These are phyloP conservation scores for Dendrocopos noguchii DNA, from an alignment of 2,113 vertebrate species.

Conservation along the genomic window DNA sequence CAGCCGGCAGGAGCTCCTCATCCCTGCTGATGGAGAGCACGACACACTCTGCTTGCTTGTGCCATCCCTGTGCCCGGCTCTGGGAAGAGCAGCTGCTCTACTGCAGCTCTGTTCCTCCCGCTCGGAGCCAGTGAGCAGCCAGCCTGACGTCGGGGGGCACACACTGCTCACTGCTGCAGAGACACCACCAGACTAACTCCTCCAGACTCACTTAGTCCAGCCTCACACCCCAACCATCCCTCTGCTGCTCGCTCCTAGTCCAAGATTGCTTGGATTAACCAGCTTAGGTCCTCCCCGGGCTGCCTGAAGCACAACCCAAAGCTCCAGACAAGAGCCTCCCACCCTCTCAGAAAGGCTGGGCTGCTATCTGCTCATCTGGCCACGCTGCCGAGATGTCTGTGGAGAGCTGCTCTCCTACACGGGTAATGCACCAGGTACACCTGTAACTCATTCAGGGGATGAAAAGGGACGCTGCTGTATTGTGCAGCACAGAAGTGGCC, in stretches of 20 bases:
- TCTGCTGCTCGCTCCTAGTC: neutral
- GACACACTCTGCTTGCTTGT: neutral
- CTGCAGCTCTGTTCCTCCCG: neutral
- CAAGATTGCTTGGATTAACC: neutral
- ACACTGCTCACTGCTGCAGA: neutral
- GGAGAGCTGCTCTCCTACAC: neutral
- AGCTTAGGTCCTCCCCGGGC: neutral
- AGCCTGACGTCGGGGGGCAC: rapidly evolving
- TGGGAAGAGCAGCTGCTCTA: neutral
- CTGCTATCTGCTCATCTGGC: neutral
- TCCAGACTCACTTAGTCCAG: neutral
- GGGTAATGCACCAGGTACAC: neutral
- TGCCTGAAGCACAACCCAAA: neutral
- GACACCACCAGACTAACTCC: neutral
- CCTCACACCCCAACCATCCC: neutral
- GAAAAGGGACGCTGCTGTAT: constrained; percentile 25
- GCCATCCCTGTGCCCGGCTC: neutral
- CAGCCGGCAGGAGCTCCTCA: neutral
- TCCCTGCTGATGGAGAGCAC: neutral
- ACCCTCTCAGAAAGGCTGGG: neutral
- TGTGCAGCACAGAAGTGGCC: constrained; percentile 2
- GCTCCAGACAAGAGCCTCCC: neutral
- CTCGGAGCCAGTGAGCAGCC: neutral
- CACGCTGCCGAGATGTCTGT: neutral
- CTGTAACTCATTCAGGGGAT: constrained; percentile 64